Base-by-base conservation (phyloP, 2,113 vertebrate genomes). In the Sylvietta virens region DNA sequence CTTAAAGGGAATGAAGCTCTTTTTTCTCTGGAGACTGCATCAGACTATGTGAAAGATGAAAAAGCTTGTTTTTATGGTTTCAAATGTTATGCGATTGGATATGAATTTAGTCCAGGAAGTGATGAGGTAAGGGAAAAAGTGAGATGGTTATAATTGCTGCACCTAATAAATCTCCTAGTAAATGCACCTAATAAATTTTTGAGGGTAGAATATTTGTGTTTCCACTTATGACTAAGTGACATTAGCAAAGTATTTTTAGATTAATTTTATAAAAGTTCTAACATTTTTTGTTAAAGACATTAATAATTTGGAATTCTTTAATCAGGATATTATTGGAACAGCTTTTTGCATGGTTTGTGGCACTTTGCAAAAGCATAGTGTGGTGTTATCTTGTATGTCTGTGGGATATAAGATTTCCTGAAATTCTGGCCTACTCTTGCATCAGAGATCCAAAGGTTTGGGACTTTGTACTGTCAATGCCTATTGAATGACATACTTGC, bases 41-140 rank as follows among this genome's bases (percentile, higher is more conserved):
- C 99, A 27, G 99, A 99, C 97, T 99, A 99, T 45, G 99, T 99
- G 42, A 99, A 99, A 98, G 99, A 99, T 97, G 99, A 99, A 94
- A 99, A 99, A 92, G 98, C 99, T 71, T 98, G 98, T 88, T 99
- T 99, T 96, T 99, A 99, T 88, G 99, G 99, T 86, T 99, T 99
- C 94, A 99, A 99, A 83, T 99, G 99, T 97, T 99, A 99, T 5
- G 99, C 99, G 85, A 98, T 99, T 96, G 99, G 99, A 85, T 99
- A 99, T 94, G 99, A 99, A 95, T 99, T 99, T 98, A 99, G 99
- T 93, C 99, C 99, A 71, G 99, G 98, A 80, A 96, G 98, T 83
- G 99, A 99, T 97, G 99, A 99, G 98, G 99, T 99, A 97, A 94
- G 95, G 95, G 42, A 88, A 77, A 62, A 60, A 93, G 30, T 78